phyloP scores from a whole-genome alignment of 2,113 vertebrate species.

The Ictalurus furcatus region DNA sequence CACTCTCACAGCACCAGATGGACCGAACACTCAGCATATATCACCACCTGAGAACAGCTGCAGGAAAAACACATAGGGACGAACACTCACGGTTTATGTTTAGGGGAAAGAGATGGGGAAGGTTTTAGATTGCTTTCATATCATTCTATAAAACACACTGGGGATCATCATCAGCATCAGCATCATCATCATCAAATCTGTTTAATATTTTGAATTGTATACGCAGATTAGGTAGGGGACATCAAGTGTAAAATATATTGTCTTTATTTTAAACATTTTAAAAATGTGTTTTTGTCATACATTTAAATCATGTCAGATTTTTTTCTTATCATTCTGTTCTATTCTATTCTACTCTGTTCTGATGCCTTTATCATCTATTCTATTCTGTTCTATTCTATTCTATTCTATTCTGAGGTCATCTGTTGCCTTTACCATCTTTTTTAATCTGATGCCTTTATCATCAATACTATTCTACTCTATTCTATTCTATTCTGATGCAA shows the following conservation, averaged over 20 bases:
- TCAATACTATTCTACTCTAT: too few relatives aligned
- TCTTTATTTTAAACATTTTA: background rate
- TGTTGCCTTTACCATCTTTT: too few relatives aligned
- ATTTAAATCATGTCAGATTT: background rate
- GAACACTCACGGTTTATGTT: background rate
- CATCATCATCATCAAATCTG: background rate
- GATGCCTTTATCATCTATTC: background rate
- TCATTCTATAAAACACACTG: background rate
- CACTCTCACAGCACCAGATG: background rate
- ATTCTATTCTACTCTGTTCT: too few relatives aligned
- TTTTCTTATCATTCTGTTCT: background rate
- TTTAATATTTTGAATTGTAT: background rate
- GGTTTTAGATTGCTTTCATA: conserved; percentile 1
- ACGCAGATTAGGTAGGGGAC: background rate
- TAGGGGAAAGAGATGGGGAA: background rate
- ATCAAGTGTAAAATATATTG: background rate
- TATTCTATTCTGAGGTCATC: too few relatives aligned
- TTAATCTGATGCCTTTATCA: too few relatives aligned
- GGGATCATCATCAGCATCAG: background rate
- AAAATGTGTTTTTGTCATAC: background rate
- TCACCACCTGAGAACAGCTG: background rate
- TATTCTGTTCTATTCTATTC: background rate
- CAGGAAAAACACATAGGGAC: background rate
- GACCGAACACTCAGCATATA: background rate
- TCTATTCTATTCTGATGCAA: too few relatives aligned